These are phyloP conservation scores for Creontiades dilutus DNA, from an alignment of 2,888 invertebrate species.

Conservation along the genomic window DNA sequence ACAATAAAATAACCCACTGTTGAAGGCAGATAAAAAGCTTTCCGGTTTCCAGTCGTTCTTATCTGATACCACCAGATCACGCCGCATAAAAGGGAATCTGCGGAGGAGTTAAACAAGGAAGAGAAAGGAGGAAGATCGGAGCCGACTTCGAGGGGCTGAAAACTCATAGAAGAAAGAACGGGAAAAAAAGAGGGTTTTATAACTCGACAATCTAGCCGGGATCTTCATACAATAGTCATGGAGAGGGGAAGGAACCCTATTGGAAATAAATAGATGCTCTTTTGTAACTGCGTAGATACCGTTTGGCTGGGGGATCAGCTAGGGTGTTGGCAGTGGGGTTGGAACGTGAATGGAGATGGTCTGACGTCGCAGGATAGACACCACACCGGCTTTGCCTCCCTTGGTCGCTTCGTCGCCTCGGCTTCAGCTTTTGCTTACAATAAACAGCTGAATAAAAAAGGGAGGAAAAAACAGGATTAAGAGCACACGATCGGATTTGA, in stretches of 20 bases:
- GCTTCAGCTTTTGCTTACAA: not conserved
- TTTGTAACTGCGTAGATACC: not conserved
- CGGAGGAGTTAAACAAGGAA: not conserved
- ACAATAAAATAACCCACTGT: not conserved
- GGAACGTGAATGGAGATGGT: not conserved
- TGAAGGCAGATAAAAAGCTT: not conserved
- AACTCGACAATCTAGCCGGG: not conserved
- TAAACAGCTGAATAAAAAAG: not conserved
- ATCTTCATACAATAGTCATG: not conserved
- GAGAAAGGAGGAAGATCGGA: not conserved
- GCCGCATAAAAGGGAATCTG: not conserved
- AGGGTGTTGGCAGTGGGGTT: not conserved
- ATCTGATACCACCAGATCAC: not conserved
- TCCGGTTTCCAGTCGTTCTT: not conserved
- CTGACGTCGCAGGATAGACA: not conserved
- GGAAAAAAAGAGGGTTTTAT: not conserved
- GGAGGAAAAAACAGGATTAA: not conserved
- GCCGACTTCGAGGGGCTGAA: not conserved
- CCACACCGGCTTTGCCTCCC: not conserved
- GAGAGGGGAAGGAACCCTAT: not conserved
- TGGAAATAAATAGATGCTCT: slow-evolving; percentile 1
- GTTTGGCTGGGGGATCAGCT: not conserved
- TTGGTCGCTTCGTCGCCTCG: not conserved
- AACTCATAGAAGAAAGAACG: not conserved
- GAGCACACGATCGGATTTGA: not conserved